A percentile compares a stretch with the other conserved stretches of the same genome.
Evolutionary conservation across 2,888 invertebrate genomes (phyloP).

Genomic region (Aelia acuminata): DNA sequence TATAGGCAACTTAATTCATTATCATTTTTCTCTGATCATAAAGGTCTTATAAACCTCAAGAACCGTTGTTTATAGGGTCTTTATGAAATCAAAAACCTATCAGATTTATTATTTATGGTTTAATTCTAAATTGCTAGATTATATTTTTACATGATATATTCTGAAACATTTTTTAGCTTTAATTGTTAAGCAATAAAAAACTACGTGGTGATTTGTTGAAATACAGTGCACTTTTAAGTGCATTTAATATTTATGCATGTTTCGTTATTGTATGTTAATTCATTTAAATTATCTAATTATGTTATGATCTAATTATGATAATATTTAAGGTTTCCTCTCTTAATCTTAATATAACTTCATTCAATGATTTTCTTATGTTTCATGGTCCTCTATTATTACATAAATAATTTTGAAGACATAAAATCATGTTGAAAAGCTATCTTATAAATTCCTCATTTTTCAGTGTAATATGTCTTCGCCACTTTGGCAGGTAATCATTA

Average conservation of each 20-base stretch:
- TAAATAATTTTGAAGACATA: slow-evolving; percentile 19
- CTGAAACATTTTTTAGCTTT: background rate
- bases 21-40: too few species aligned
- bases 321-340: background rate
- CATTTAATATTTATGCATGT: slow-evolving; percentile 7
- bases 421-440: background rate
- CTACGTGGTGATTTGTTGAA: slow-evolving; percentile 12
- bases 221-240: background rate
- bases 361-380: background rate
- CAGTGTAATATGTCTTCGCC: slow-evolving; percentile 52
- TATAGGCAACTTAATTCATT: too few species aligned
- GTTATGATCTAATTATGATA: background rate
- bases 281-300: background rate
- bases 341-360: background rate
- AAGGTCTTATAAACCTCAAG: too few species aligned
- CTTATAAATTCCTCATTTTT: slow-evolving; percentile 52
- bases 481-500: slow-evolving; percentile 54
- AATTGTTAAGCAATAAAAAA: background rate
- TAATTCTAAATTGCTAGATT: too few species aligned
- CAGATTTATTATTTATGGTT: too few species aligned
- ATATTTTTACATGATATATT: too few species aligned
- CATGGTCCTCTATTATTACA: background rate
- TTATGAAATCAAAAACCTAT: too few species aligned
- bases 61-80: too few species aligned
- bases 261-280: background rate